Percentiles rank a stretch among this genome's conserved stretches.
phyloP scores from a whole-genome alignment of 2,797 vertebrate species.

The Xenopus petersii region DNA sequence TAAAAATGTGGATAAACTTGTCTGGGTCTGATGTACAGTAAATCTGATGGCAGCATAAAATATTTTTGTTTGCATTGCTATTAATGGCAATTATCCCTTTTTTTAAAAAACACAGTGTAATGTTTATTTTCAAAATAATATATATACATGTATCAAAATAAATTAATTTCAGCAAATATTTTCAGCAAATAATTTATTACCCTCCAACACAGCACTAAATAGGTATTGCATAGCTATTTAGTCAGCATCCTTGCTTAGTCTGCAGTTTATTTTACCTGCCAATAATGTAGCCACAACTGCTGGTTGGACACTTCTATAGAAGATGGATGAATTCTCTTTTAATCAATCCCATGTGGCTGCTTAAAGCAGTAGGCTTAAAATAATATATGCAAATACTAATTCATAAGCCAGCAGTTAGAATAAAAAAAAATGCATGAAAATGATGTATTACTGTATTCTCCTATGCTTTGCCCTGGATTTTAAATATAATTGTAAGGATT shows the following conservation, averaged over 20 bases:
- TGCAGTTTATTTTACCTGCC: constrained; percentile 30
- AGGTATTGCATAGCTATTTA: neutral
- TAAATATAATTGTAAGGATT: neutral
- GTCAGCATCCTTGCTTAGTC: constrained; percentile 4
- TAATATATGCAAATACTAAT: constrained; percentile 22
- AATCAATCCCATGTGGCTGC: constrained; percentile 22
- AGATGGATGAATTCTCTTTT: constrained; percentile 24
- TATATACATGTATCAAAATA: too few species aligned
- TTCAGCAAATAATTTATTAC: too few species aligned
- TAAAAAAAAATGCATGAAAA: neutral
- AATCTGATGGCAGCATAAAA: too few species aligned
- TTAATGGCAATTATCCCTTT: too few species aligned
- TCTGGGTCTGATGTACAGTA: too few species aligned
- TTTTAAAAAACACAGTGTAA: too few species aligned
- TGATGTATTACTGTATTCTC: neutral
- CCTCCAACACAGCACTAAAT: neutral
- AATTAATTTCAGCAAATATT: too few species aligned
- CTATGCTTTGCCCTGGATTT: neutral
- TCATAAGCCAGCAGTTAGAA: neutral
- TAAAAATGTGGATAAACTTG: too few species aligned
- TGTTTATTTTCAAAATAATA: too few species aligned
- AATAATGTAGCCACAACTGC: constrained; percentile 5
- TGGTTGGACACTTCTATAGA: constrained; percentile 6
- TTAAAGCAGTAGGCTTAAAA: neutral
- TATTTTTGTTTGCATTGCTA: too few species aligned